A percentile compares a stretch with the other conserved stretches of the same genome.
phyloP scores from a whole-genome alignment of 2,888 invertebrate genomes.

The Athalia rosae region DNA sequence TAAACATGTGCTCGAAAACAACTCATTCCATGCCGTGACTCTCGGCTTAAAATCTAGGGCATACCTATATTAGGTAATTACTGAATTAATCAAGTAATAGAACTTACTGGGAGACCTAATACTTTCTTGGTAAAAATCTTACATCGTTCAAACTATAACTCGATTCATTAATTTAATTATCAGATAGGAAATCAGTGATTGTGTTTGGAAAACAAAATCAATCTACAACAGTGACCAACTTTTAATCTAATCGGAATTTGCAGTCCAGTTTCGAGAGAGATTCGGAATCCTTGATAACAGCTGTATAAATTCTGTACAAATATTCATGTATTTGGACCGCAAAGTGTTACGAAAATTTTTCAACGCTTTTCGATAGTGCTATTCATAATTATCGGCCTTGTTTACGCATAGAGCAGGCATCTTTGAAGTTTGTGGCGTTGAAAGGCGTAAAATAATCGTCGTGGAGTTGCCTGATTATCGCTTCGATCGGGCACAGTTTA shows the following conservation, averaged over 20 bases:
- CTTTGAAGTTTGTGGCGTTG: slow-evolving; percentile 92
- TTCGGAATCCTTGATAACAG: not conserved
- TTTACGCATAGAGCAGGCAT: slow-evolving; percentile 78
- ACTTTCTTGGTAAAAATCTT: slow-evolving; percentile 43
- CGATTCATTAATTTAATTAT: not conserved
- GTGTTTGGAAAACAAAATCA: too few species aligned
- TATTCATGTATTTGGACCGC: slow-evolving; percentile 21
- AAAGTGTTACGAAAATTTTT: slow-evolving; percentile 4
- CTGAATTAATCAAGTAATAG: not conserved
- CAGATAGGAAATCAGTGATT: not conserved
- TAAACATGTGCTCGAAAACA: slow-evolving; percentile 29
- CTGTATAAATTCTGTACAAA: not conserved
- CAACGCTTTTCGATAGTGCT: not conserved
- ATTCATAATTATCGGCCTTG: slow-evolving; percentile 15
- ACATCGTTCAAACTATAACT: not conserved
- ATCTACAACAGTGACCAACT: not conserved
- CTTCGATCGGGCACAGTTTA: slow-evolving; percentile 89
- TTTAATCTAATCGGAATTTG: not conserved
- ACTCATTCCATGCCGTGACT: too few species aligned
- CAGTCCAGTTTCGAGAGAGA: not conserved
- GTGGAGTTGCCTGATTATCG: slow-evolving; percentile 90
- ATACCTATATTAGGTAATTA: not conserved
- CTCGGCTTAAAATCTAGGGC: not conserved
- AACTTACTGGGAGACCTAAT: slow-evolving; percentile 31
- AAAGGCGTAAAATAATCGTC: slow-evolving; percentile 89